Evolutionary conservation across 2,113 vertebrate species (phyloP), one percentile per base, ranked within the genome.

Genomic region (Melospiza georgiana): DNA sequence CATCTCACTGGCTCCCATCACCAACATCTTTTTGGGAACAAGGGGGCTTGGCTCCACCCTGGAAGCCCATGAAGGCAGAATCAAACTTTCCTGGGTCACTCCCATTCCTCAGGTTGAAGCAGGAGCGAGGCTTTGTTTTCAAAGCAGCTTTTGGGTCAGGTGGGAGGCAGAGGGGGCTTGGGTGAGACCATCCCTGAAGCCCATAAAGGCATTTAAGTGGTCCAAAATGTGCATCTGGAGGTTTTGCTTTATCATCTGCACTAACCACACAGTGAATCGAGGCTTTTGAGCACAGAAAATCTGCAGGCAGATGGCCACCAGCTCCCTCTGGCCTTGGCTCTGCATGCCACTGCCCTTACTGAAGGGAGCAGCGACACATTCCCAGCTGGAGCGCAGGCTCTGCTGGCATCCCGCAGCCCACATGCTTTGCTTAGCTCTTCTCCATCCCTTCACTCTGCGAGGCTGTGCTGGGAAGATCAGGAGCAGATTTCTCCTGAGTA

Each of bases 161-260:
- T 62, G 46, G 52, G 66, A 55, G 44, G 27, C 39, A 65, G 48
- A 61, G 18, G 2, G 10, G 4, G 3, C 22, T 75, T 52, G 19
- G 21, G 43, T 71, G 27, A 65, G 48, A 61, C 48, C 54, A 52
- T 11, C 28, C 11, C 28, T 39, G 27, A 83, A 80, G 77, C 15
- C 52, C 0, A 0, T 0, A 0, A 13, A 15, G 22, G 10, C 44
- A 33, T 20, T 31, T 3, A 30, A 31, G 33, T 0, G 1, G 15
- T 41, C 43, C 3, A 3, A 67, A 73, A 51, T 18, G 7, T 28
- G 46, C 5, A 35, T 59, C 43, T 88, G 68, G 33, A 80, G 37
- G 63, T 15, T 87, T 71, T 55, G 15, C 25, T 67, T 30, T 13
- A 55, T 49, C 41, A 58, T 84, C 76, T 87, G 48, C 8, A 1